Conservation (phyloP, 2,113 vertebrate genomes). For the Hippoglossus stenolepis region DNA sequence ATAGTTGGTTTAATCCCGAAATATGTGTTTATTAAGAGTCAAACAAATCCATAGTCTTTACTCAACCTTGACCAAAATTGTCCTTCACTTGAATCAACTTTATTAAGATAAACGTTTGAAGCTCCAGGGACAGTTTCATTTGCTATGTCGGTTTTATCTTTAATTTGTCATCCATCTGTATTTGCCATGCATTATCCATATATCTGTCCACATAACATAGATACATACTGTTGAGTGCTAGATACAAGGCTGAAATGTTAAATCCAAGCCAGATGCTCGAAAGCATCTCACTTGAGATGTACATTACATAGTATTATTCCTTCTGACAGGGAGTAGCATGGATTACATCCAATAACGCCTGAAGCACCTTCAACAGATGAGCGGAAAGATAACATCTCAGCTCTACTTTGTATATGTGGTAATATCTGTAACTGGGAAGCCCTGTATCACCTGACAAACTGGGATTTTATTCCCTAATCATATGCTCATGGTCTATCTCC, state of each 20-base stretch:
- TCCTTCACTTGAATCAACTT: background rate
- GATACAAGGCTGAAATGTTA: background rate
- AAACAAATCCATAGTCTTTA: background rate
- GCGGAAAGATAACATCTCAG: conserved; percentile 27
- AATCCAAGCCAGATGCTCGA: background rate
- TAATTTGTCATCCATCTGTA: background rate
- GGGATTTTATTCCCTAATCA: conserved; percentile 27
- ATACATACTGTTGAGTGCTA: background rate
- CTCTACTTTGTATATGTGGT: conserved; percentile 23
- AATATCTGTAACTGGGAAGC: conserved; percentile 53
- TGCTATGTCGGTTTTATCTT: background rate
- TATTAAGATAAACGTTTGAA: background rate
- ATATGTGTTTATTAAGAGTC: background rate
- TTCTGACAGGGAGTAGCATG: conserved; percentile 35
- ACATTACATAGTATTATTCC: conserved; percentile 22
- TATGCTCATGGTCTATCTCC: background rate
- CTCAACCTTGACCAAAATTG: too few relatives aligned
- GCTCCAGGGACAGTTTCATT: background rate
- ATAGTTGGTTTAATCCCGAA: too few relatives aligned
- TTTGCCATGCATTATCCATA: background rate
- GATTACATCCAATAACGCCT: conserved; percentile 18
- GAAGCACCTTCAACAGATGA: conserved; percentile 33
- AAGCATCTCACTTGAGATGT: background rate
- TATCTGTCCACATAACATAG: background rate
- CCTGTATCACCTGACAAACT: conserved; percentile 14